Evolutionary conservation across 2,113 vertebrate species (phyloP).

Genomic region (Gobio gobio): DNA sequence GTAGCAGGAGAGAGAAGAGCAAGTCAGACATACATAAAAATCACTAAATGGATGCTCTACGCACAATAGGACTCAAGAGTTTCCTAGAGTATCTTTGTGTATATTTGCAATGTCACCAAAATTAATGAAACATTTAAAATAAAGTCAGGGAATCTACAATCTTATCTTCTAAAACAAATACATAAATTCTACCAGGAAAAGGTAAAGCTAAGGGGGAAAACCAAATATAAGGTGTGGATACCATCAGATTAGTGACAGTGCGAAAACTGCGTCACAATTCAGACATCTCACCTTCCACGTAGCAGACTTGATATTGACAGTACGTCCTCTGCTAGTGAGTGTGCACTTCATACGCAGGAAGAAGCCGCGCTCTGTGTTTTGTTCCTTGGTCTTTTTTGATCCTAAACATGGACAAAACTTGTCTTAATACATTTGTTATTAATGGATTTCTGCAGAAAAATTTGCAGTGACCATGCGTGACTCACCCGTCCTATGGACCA

Average conservation of each 20-base stretch:
- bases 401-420: slow-evolving; percentile 70
- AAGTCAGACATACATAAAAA: background rate
- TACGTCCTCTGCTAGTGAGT: slow-evolving; percentile 93
- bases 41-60: background rate
- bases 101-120: background rate
- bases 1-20: background rate
- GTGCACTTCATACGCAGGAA: slow-evolving; percentile 99
- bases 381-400: slow-evolving; percentile 92
- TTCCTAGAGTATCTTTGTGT: too few species aligned
- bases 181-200: background rate
- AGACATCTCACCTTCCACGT: slow-evolving; percentile 89
- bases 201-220: background rate
- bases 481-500: slow-evolving; percentile 93
- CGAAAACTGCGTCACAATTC: background rate
- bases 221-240: background rate
- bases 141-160: background rate
- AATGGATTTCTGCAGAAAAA: background rate
- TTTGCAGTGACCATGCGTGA: background rate
- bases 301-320: slow-evolving; percentile 97
- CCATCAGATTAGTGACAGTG: background rate
- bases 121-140: background rate
- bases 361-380: slow-evolving; percentile 92
- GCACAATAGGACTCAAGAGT: background rate
- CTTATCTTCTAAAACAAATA: background rate
- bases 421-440: background rate